Conservation (phyloP, 2,888 invertebrate genomes). For the Adela reaumurella region DNA sequence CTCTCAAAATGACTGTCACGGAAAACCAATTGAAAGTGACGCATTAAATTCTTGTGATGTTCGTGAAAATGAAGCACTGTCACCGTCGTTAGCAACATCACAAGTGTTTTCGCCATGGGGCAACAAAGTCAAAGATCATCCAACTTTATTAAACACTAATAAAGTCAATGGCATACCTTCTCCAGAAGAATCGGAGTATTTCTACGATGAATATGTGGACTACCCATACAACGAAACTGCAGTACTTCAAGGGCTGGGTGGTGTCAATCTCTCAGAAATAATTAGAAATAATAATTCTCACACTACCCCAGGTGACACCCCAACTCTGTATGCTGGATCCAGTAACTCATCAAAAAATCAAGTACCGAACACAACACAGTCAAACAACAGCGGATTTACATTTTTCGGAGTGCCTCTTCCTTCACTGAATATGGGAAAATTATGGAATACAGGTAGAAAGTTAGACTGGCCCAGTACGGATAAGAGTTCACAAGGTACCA, state of each 20-base stretch:
- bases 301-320: conserved; percentile 53
- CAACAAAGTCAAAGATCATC: conserved; percentile 49
- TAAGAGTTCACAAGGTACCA: conserved; percentile 27
- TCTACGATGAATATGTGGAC: conserved; percentile 80
- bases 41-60: conserved; percentile 58
- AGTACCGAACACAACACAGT: conserved; percentile 30
- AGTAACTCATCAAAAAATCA: conserved; percentile 1
- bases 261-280: conserved; percentile 24
- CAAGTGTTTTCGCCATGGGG: conserved; percentile 58
- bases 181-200: conserved; percentile 76
- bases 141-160: conserved; percentile 35
- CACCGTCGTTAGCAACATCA: conserved; percentile 51
- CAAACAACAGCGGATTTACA: conserved; percentile 62
- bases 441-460: conserved; percentile 52
- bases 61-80: conserved; percentile 66
- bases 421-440: conserved; percentile 64
- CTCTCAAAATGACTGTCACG: conserved; percentile 64
- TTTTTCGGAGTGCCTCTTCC: conserved; percentile 84
- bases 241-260: conserved; percentile 31
- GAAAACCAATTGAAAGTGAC: conserved; percentile 40
- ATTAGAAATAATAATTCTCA: conserved; percentile 32
- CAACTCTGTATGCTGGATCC: conserved; percentile 51
- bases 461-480: conserved; percentile 34
- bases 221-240: conserved; percentile 65
- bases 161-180: conserved; percentile 57